Conservation (phyloP, 2,797 vertebrate genomes). For the Neomorphus geoffroyi region DNA sequence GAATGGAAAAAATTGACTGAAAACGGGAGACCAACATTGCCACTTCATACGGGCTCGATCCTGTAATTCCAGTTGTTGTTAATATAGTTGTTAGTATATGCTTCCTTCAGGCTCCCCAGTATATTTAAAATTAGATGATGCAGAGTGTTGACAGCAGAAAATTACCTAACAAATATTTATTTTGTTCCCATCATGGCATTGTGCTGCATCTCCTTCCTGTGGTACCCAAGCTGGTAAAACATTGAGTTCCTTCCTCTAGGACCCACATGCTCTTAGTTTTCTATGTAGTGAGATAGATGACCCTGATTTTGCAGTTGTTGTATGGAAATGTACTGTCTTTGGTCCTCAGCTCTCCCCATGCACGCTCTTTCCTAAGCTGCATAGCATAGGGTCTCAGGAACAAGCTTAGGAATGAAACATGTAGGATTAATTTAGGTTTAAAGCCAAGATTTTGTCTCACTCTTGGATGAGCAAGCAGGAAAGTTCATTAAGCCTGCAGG, state of each 20-base stretch:
- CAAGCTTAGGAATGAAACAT: neutral
- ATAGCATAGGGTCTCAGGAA: neutral
- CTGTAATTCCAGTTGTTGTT: neutral
- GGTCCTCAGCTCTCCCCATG: neutral
- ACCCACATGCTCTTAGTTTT: neutral
- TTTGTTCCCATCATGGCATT: neutral
- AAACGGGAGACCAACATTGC: neutral
- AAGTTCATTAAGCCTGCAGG: neutral
- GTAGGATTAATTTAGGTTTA: neutral
- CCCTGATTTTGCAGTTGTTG: neutral
- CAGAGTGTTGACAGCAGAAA: neutral
- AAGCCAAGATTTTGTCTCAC: neutral
- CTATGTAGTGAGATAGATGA: no score
- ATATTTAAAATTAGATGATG: conserved; percentile 45
- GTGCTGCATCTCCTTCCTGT: neutral
- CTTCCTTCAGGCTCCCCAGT: neutral
- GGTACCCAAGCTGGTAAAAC: neutral
- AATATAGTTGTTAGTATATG: neutral
- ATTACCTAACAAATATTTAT: conserved; percentile 14
- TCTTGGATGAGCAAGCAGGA: neutral
- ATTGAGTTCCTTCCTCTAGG: neutral
- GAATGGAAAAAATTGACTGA: neutral
- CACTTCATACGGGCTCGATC: neutral
- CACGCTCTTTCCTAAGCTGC: neutral
- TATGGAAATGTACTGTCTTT: neutral